Percentiles rank a stretch among this genome's conserved stretches.
Conservation (phyloP, 2,888 invertebrate genomes). For the Microctonus brassicae region DNA sequence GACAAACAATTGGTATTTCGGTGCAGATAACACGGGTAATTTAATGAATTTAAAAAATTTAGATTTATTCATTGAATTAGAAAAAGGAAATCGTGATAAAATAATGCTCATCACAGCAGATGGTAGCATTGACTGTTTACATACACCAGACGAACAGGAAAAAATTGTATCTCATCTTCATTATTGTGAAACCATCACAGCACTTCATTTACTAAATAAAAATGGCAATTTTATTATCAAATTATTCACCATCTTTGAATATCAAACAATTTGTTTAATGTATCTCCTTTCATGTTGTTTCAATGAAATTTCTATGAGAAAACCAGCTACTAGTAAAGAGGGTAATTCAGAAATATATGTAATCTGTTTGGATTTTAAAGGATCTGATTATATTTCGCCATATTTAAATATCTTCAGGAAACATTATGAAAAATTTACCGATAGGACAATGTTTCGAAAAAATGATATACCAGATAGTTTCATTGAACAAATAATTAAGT, state of each 20-base stretch:
- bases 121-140: constrained; percentile 92
- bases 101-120: constrained; percentile 88
- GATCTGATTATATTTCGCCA: constrained; percentile 66
- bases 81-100: constrained; percentile 70
- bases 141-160: constrained; percentile 90
- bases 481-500: constrained; percentile 76
- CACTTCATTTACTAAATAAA: constrained; percentile 77
- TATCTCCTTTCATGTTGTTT: constrained; percentile 86
- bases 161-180: constrained; percentile 82
- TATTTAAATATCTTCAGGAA: constrained; percentile 70
- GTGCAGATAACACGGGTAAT: constrained; percentile 88
- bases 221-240: constrained; percentile 88
- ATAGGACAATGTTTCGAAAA: constrained; percentile 74
- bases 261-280: constrained; percentile 82
- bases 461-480: constrained; percentile 76
- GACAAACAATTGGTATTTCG: constrained; percentile 87
- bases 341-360: constrained; percentile 96
- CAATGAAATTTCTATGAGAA: constrained; percentile 80
- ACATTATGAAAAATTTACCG: constrained; percentile 69
- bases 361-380: constrained; percentile 78
- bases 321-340: constrained; percentile 93
- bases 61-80: constrained; percentile 73
- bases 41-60: constrained; percentile 81
- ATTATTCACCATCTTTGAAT: constrained; percentile 91
- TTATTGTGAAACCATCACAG: constrained; percentile 86